Conservation (phyloP, 2,113 vertebrate genomes). For the Notarius quadriscutis region DNA sequence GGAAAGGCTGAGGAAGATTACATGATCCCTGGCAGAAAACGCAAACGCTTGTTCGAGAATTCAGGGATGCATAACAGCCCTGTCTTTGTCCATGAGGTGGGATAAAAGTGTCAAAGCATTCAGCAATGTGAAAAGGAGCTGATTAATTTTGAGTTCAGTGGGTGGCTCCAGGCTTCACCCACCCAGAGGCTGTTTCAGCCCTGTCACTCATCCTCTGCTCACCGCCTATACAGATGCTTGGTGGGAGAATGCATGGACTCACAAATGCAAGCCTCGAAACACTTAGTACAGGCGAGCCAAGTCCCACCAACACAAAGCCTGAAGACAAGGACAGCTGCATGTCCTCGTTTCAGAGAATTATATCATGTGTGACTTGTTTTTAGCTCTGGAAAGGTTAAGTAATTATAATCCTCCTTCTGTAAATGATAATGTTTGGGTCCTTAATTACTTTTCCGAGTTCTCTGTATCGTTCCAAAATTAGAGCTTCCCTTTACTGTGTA, state of each 20-base stretch:
- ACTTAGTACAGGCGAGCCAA: slow-evolving; percentile 11
- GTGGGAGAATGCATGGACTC: slow-evolving; percentile 37
- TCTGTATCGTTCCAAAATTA: slow-evolving; percentile 6
- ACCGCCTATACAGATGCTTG: slow-evolving; percentile 30
- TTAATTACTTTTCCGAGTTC: not conserved
- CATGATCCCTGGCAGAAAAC: slow-evolving; percentile 9
- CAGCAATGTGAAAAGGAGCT: slow-evolving; percentile 17
- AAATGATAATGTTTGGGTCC: not conserved
- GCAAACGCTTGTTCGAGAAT: slow-evolving; percentile 29
- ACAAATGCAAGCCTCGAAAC: slow-evolving; percentile 22
- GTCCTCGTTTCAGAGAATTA: slow-evolving; percentile 18
- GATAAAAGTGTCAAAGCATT: slow-evolving; percentile 38
- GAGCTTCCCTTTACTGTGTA: not conserved
- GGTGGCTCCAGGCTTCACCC: slow-evolving; percentile 65
- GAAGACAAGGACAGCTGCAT: slow-evolving; percentile 1
- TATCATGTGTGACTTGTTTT: not conserved
- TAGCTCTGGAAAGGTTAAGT: not conserved
- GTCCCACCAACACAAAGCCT: slow-evolving; percentile 31
- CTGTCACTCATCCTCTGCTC: slow-evolving; percentile 35
- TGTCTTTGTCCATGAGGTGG: slow-evolving; percentile 34
- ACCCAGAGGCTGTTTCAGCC: slow-evolving; percentile 42
- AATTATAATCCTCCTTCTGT: slow-evolving; percentile 27
- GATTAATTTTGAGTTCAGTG: slow-evolving; percentile 64
- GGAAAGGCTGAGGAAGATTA: slow-evolving; percentile 3
- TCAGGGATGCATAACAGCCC: slow-evolving; percentile 20